Evolutionary conservation across 2,888 invertebrate species (phyloP).

Genomic region (Agrenia bidenticulata): DNA sequence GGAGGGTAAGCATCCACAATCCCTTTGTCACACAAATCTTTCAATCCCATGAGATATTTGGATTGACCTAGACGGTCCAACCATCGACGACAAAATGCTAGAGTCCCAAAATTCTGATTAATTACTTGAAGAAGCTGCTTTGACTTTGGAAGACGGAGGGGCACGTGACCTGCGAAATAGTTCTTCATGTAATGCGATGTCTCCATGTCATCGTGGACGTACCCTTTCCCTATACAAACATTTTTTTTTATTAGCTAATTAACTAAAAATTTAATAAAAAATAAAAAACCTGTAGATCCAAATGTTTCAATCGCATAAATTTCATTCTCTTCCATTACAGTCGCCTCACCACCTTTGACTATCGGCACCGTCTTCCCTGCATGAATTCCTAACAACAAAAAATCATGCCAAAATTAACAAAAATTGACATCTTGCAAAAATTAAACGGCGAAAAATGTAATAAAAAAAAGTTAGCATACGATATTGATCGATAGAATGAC

Average conservation of each 20-base stretch:
- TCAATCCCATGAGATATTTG: constrained; percentile 96
- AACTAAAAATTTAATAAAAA: background rate
- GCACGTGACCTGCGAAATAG: constrained; percentile 83
- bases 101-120: constrained; percentile 94
- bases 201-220: constrained; percentile 98
- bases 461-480: constrained; percentile 63
- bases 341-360: constrained; percentile 96
- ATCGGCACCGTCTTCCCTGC: constrained; percentile 99
- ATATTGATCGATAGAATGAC: constrained; percentile 99
- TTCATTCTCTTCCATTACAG: constrained; percentile 98
- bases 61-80: constrained; percentile 94
- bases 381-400: constrained; percentile 67
- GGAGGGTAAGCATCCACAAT: constrained; percentile 99
- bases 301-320: constrained; percentile 99
- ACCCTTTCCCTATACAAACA: constrained; percentile 61
- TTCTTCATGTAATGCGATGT: constrained; percentile 99
- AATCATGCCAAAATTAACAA: background rate
- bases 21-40: constrained; percentile 96
- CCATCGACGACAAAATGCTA: constrained; percentile 99
- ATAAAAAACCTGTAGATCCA: constrained; percentile 80
- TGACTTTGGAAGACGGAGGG: constrained; percentile 79
- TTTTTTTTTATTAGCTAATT: too few species aligned
- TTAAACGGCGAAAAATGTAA: background rate
- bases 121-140: constrained; percentile 87
- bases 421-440: constrained; percentile 6